These are phyloP conservation scores for Balearica regulorum DNA, from an alignment of 2,797 vertebrate species.

Conservation along the genomic window DNA sequence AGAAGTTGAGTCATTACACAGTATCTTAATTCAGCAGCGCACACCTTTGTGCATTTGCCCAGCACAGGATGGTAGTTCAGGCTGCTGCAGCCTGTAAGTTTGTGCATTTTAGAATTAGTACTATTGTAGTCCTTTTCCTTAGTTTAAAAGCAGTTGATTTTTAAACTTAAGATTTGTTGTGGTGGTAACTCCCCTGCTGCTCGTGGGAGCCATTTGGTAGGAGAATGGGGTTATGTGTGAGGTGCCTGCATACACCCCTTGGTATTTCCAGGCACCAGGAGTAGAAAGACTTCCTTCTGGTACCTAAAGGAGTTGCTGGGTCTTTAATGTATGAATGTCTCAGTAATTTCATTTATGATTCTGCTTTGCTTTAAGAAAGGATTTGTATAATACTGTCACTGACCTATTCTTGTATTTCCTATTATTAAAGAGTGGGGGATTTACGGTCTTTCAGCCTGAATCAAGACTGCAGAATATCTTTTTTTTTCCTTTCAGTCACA, in stretches of 20 bases:
- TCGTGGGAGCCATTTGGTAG: accelerated
- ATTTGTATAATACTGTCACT: neutral
- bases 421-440: neutral
- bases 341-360: neutral
- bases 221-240: neutral
- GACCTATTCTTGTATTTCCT: neutral
- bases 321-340: neutral
- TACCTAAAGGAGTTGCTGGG: neutral
- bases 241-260: accelerated
- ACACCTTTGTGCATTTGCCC: neutral
- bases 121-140: neutral
- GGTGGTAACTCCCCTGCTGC: neutral
- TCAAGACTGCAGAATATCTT: neutral
- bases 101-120: accelerated
- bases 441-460: neutral
- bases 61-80: neutral
- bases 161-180: neutral
- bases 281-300: neutral
- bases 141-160: neutral
- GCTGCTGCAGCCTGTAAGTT: neutral
- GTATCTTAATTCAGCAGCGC: neutral
- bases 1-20: neutral
- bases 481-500: neutral
- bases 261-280: neutral
- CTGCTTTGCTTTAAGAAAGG: neutral